Percentiles rank a stretch among this genome's conserved stretches.
Evolutionary conservation across 1,140 invertebrate genomes (phyloP).

Genomic region (Tetramorium alpestre): DNA sequence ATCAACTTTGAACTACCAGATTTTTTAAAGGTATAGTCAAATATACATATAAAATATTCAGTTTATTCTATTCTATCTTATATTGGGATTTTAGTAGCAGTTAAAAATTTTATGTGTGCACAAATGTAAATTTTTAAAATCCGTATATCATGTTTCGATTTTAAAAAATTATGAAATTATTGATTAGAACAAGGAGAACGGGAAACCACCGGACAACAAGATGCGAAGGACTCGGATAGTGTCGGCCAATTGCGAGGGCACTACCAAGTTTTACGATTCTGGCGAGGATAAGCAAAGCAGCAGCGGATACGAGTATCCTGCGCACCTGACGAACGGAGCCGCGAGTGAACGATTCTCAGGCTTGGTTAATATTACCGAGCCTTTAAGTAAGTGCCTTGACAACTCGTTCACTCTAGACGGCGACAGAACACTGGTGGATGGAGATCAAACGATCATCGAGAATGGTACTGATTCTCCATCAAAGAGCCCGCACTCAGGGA

Average conservation of each 20-base stretch:
- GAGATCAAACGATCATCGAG: constrained; percentile 81
- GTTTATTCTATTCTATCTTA: constrained; percentile 2
- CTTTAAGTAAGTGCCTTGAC: constrained; percentile 65
- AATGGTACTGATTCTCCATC: constrained; percentile 73
- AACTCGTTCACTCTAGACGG: constrained; percentile 74
- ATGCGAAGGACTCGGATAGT: constrained; percentile 76
- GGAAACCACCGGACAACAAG: constrained; percentile 81
- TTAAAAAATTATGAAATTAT: constrained; percentile 72
- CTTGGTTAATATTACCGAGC: constrained; percentile 59
- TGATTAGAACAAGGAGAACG: constrained; percentile 84
- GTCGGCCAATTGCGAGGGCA: constrained; percentile 76
- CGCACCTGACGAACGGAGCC: constrained; percentile 46
- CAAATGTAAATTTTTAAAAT: constrained; percentile 18
- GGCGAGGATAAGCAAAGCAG: constrained; percentile 75
- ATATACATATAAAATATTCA: background rate
- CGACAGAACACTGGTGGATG: constrained; percentile 76
- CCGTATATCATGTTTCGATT: constrained; percentile 62
- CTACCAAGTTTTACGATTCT: constrained; percentile 82
- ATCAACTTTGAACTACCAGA: constrained; percentile 93
- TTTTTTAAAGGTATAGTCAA: constrained; percentile 88
- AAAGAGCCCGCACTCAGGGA: constrained; percentile 48
- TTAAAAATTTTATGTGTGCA: constrained; percentile 4
- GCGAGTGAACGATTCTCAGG: constrained; percentile 57
- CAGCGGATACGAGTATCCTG: constrained; percentile 46
- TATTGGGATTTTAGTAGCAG: background rate